Conservation (phyloP, 2,797 vertebrate genomes). For the Liparis tanakae region DNA sequence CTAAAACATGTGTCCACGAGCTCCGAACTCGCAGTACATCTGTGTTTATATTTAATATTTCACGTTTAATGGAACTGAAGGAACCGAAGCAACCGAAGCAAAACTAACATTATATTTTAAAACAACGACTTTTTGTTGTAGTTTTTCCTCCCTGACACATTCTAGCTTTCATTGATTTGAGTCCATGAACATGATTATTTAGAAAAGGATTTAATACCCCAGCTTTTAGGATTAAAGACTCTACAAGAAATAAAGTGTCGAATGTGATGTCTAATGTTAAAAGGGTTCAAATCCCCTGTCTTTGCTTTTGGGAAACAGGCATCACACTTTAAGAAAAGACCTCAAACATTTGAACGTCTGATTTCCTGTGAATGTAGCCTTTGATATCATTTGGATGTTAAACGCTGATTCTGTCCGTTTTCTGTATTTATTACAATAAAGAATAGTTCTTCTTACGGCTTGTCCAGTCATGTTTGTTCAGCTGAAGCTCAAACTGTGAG, state of each 20-base stretch:
- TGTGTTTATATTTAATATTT: too few species aligned
- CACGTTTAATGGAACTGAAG: too few species aligned
- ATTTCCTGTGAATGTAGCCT: constrained; percentile 19
- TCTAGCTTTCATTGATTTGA: not conserved
- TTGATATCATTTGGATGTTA: constrained; percentile 14
- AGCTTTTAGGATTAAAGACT: not conserved
- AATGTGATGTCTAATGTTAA: not conserved
- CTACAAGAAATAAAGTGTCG: not conserved
- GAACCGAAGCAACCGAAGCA: too few species aligned
- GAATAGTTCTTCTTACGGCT: constrained; percentile 68
- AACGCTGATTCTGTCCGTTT: constrained; percentile 60
- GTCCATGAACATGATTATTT: not conserved
- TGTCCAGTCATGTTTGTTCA: not conserved
- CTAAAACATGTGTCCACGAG: too few species aligned
- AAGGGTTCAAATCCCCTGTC: not conserved
- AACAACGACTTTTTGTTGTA: too few species aligned
- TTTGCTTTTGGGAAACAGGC: not conserved
- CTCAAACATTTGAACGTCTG: not conserved
- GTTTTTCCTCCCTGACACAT: not conserved
- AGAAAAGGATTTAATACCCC: not conserved
- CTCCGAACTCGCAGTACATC: too few species aligned
- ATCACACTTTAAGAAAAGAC: not conserved
- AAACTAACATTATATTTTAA: too few species aligned
- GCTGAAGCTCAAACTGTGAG: not conserved
- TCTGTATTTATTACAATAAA: constrained; percentile 81